These are phyloP conservation scores for Arrhamphus sclerolepis DNA, from an alignment of 2,797 vertebrate species.

Conservation along the genomic window DNA sequence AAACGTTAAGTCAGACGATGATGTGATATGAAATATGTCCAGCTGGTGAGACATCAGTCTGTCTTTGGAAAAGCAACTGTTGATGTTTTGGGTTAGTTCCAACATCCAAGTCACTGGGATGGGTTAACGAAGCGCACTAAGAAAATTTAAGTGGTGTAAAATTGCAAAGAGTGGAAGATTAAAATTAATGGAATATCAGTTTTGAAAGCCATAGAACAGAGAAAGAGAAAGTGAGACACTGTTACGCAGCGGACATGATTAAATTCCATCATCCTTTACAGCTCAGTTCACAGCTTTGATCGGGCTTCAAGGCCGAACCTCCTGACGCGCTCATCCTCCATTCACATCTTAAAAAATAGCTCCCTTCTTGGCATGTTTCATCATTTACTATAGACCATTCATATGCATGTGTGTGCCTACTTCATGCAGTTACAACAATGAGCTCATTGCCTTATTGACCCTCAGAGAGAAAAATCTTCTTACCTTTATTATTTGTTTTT, in stretches of 20 bases:
- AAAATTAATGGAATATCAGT: constrained; percentile 49
- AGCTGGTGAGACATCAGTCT: constrained; percentile 36
- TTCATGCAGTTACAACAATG: constrained; percentile 52
- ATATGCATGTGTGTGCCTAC: constrained; percentile 23
- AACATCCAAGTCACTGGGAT: too few species aligned
- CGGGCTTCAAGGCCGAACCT: constrained; percentile 75
- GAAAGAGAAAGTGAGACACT: constrained; percentile 22
- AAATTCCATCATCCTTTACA: constrained; percentile 75
- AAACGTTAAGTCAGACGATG: constrained; percentile 27
- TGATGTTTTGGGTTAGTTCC: constrained; percentile 35
- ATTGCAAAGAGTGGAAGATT: constrained; percentile 43
- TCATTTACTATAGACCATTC: constrained; percentile 71
- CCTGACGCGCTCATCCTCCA: constrained; percentile 44
- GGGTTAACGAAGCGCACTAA: too few species aligned
- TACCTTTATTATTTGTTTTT: not conserved
- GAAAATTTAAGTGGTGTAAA: constrained; percentile 26
- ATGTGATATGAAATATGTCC: constrained; percentile 62
- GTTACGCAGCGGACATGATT: constrained; percentile 68
- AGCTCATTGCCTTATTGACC: constrained; percentile 50
- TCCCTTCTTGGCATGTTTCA: constrained; percentile 64
- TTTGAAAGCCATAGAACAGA: constrained; percentile 53
- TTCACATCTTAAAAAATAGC: constrained; percentile 73
- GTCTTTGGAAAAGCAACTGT: constrained; percentile 46
- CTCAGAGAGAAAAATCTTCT: constrained; percentile 23
- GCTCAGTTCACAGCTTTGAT: constrained; percentile 70